These are phyloP conservation scores for Orchesellides sinensis DNA, from an alignment of 2,888 invertebrate species.

Conservation along the genomic window DNA sequence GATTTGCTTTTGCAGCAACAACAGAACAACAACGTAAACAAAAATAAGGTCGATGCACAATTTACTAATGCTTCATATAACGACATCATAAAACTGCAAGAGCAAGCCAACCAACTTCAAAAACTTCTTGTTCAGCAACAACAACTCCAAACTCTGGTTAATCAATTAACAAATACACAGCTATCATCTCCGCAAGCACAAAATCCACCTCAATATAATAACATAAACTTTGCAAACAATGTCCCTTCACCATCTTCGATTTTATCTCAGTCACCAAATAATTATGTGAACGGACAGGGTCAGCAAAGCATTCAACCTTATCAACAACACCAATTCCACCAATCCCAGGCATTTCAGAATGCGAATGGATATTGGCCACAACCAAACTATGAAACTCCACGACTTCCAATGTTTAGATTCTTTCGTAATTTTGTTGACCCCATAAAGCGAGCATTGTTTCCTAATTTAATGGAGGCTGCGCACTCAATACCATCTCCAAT, in stretches of 20 bases:
- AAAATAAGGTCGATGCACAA: too few species aligned
- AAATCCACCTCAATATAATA: too few species aligned
- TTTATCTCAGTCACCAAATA: background rate
- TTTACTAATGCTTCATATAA: background rate
- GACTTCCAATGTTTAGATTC: slow-evolving; percentile 14
- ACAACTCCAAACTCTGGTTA: slow-evolving; percentile 15
- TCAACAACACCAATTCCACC: too few species aligned
- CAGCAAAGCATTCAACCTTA: background rate
- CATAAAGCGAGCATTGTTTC: slow-evolving; percentile 38
- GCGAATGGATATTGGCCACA: too few species aligned
- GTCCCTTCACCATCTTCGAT: background rate
- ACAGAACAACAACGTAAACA: background rate
- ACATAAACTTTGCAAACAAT: too few species aligned
- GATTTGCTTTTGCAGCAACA: slow-evolving; percentile 8
- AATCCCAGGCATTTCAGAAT: background rate
- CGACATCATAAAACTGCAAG: background rate
- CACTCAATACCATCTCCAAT: slow-evolving; percentile 45
- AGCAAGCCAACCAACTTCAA: slow-evolving; percentile 25
- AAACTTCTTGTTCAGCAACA: slow-evolving; percentile 31
- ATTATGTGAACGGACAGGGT: slow-evolving; percentile 1
- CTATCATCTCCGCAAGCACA: too few species aligned
- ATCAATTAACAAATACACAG: slow-evolving; percentile 3
- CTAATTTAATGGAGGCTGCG: slow-evolving; percentile 24
- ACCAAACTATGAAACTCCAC: background rate
- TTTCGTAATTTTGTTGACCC: slow-evolving; percentile 42